Evolutionary conservation across 2,797 vertebrate genomes (phyloP), one percentile per base, ranked within the genome.

Genomic region (Euthynnus affinis): DNA sequence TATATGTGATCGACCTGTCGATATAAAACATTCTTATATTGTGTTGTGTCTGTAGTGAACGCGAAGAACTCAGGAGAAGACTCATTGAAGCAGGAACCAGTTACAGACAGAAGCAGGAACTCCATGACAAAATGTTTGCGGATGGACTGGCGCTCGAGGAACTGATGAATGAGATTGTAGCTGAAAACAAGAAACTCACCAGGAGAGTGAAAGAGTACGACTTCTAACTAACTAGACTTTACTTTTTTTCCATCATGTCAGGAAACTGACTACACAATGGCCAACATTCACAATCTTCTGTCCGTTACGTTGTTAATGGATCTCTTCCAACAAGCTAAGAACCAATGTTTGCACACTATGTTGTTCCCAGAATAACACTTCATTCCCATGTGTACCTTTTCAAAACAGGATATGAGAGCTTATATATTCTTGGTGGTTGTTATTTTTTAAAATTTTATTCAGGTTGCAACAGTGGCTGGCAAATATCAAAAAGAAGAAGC

Each of bases 71-170:
- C 13, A 52, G 9, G n/a, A 51, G 55, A 22, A 49, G n/a, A 55
- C 27, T 59, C 3, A 0, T 2, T 0, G 3, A 59, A 9, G 62
- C 58, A 48, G 5, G 8, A 13, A 27, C 8, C n/a, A 12, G 9
- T 2, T n/a, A 8, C 62, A 55, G 51, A 22, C 22, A 71, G 62
- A 1, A 71, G 70, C 81, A 46, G 62, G 65, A 66, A 66, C 51
- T 71, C 12, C 32, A 62, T 23, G 61, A 75, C 10, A 1, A 27
- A 1, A 18, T 29, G 48, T 7, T 37, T 2, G 4, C 22, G 9
- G 12, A 65, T 2, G 53, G 20, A 27, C 27, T 55, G 18, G 18
- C 15, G 10, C 5, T 25, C 0, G 34, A 73, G 25, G 4, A 8
- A 6, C 10, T 20, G 14, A 52, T 52, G 1, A 63, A 51, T 1